Evolutionary conservation across 2,113 vertebrate species (phyloP), one percentile per base, ranked within the genome.

Genomic region (Callocephalon fimbriatum): DNA sequence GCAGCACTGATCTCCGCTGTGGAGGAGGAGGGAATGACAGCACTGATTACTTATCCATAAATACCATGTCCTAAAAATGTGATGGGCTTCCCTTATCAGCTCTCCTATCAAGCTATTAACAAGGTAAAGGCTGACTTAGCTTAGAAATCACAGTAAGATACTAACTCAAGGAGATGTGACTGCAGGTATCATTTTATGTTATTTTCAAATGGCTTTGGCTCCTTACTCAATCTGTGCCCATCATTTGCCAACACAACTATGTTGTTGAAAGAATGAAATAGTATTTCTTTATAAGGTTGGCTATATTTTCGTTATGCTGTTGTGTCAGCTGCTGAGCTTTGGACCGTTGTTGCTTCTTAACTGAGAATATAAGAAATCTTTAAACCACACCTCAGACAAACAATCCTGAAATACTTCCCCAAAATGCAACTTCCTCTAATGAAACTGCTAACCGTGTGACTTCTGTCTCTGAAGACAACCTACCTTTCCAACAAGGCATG

Each of bases 401-500:
- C 6, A 38, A 29, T 10, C 27, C 44, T 68, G 37, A 90, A 86
- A 53, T 56, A 40, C 15, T 38, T 27, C 10, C 26, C 71, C 44
- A 20, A 67, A 90, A 35, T 5, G 4, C 27, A 75, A 5, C 27
- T 75, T 86, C 16, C 7, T 12, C 35, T 38, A 31, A 71, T 61
- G 29, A 82, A 58, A n/a, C 21, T 29, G 29, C 0, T 23, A 22
- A 32, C 15, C 2, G 0, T 15, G 22, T 38, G 1, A 58, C 56
- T 31, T n/a, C 50, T 10, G 22, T 20, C 56, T 54, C 29, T 0
- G 3, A 32, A 59, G 35, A 37, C 23, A 53, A n/a, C 9, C n/a
- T 44, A 27, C 32, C 27, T 58, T 44, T 35, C 62, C 25, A 6
- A 21, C 1, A 2, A 56, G 47, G 22, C 0, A 0, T 9, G 16